These are phyloP conservation scores for Peromyscus nudipes DNA, from an alignment of 2,797 vertebrate genomes.

Conservation along the genomic window DNA sequence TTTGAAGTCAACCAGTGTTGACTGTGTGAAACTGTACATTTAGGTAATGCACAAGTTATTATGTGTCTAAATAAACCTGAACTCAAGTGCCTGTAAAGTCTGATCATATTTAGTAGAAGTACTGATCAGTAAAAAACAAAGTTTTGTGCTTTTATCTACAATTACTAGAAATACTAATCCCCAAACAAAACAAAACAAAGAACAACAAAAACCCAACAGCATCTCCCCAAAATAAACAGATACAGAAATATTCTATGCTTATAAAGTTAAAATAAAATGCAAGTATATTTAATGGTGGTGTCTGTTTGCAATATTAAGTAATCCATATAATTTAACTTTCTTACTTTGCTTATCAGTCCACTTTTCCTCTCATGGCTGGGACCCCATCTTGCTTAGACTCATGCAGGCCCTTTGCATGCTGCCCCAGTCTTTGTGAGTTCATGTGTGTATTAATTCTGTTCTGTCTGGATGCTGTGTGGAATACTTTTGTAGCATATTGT, in stretches of 20 bases:
- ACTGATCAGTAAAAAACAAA: constrained; percentile 2
- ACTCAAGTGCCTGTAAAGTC: constrained; percentile 10
- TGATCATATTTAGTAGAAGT: constrained; percentile 48
- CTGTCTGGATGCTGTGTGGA: background rate
- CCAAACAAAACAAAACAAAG: background rate
- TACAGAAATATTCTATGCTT: constrained; percentile 30
- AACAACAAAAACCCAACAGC: background rate
- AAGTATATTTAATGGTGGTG: constrained; percentile 15
- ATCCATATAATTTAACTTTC: background rate
- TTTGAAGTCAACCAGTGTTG: background rate
- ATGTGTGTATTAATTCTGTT: background rate
- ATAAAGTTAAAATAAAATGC: constrained; percentile 37
- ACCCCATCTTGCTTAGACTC: background rate
- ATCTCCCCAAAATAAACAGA: background rate
- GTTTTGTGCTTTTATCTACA: constrained; percentile 23
- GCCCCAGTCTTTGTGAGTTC: background rate
- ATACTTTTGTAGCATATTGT: constrained; percentile 41
- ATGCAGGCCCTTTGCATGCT: background rate
- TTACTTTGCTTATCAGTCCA: background rate
- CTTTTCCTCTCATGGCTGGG: background rate
- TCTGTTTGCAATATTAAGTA: constrained; percentile 22
- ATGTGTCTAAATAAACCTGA: background rate
- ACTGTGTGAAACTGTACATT: constrained; percentile 20
- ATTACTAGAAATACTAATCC: constrained; percentile 37
- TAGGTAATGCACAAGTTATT: constrained; percentile 30